A percentile compares a stretch with the other conserved stretches of the same genome.
phyloP scores from a whole-genome alignment of 2,113 vertebrate species.

The Cricetomys ansorgei region DNA sequence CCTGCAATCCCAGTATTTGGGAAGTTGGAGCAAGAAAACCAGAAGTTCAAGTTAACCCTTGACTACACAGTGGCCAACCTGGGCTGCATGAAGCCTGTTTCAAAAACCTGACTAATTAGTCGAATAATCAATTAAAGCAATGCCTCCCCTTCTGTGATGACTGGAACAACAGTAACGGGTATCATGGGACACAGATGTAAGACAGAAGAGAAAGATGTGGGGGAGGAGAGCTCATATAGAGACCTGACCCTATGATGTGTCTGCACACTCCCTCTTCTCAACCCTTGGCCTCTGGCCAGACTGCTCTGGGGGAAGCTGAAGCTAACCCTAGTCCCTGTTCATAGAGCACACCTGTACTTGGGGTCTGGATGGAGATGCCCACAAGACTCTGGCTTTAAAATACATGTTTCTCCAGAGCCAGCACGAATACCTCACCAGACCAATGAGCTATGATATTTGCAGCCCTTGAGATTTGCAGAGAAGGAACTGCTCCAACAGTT shows the following conservation, averaged over 20 bases:
- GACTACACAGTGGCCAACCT: not conserved
- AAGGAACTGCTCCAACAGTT: not conserved
- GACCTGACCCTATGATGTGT: not conserved
- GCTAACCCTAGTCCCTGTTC: not conserved
- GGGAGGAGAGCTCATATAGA: not conserved
- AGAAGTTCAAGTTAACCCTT: not conserved
- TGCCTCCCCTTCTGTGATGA: not conserved
- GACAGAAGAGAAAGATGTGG: not conserved
- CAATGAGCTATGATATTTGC: not conserved
- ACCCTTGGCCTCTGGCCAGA: not conserved
- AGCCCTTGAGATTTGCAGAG: not conserved
- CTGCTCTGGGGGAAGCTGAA: not conserved
- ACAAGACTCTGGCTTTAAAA: not conserved
- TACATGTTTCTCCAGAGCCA: not conserved
- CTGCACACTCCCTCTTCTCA: not conserved
- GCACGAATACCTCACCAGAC: not conserved
- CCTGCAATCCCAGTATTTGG: not conserved
- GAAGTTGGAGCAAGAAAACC: not conserved
- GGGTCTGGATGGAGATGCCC: not conserved
- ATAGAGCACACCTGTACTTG: not conserved
- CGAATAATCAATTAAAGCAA: not conserved
- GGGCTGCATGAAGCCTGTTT: not conserved
- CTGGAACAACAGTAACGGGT: not conserved
- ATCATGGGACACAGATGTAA: not conserved
- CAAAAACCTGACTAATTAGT: not conserved